Percentiles rank a stretch among this genome's conserved stretches.
These are phyloP conservation scores for Baccha elongata DNA, from an alignment of 2,888 invertebrate species.

Conservation along the genomic window DNA sequence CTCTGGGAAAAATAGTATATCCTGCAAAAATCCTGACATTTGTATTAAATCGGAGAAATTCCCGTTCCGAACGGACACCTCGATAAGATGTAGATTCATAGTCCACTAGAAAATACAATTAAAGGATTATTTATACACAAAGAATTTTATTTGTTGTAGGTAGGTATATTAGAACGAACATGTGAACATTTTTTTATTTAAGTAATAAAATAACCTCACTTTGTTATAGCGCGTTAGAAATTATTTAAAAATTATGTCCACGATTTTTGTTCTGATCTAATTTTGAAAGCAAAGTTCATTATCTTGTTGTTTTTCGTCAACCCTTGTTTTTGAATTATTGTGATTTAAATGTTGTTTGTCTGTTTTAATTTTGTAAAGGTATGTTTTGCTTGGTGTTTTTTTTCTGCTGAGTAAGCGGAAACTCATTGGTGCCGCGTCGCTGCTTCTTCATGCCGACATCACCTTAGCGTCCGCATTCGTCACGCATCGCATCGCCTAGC, in stretches of 20 bases:
- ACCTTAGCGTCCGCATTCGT: slow-evolving; percentile 65
- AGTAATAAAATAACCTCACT: too few species aligned
- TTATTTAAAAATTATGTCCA: not conserved
- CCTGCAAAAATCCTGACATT: too few species aligned
- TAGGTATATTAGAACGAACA: too few species aligned
- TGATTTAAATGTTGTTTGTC: slow-evolving; percentile 52
- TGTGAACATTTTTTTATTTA: too few species aligned
- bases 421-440: slow-evolving; percentile 82
- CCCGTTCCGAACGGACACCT: too few species aligned
- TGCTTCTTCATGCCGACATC: slow-evolving; percentile 75
- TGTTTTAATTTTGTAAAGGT: slow-evolving; percentile 7
- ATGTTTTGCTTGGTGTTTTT: slow-evolving; percentile 8
- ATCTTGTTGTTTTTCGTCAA: slow-evolving; percentile 7
- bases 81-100: too few species aligned
- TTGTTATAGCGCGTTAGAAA: too few species aligned
- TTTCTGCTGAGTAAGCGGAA: slow-evolving; percentile 77
- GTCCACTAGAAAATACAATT: too few species aligned
- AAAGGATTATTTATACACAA: too few species aligned
- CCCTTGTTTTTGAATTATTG: slow-evolving; percentile 69
- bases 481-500: slow-evolving; percentile 75
- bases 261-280: not conserved
- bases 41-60: too few species aligned
- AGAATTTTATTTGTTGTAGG: too few species aligned
- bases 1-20: too few species aligned
- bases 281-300: not conserved